A percentile compares a stretch with the other conserved stretches of the same genome.
phyloP scores from a whole-genome alignment of 2,888 invertebrate species.

The Chymomyza procnemis region DNA sequence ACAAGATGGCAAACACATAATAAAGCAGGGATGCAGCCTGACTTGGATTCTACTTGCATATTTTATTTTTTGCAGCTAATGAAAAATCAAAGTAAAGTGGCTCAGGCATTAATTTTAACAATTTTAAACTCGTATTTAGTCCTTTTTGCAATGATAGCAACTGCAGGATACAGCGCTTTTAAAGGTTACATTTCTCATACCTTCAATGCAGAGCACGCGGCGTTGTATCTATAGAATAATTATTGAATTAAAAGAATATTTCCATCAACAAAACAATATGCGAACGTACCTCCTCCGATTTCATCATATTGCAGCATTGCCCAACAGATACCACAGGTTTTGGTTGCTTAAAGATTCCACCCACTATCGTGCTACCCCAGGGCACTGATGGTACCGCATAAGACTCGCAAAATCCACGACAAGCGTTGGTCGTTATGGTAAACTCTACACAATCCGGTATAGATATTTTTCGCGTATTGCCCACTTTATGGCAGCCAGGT shows the following conservation, averaged over 20 bases:
- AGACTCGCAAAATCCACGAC: conserved; percentile 91
- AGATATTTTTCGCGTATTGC: conserved; percentile 88
- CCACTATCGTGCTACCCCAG: conserved; percentile 39
- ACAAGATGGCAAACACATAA: conserved; percentile 80
- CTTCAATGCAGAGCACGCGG: conserved; percentile 88
- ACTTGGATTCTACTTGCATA: not conserved
- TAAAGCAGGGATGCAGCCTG: conserved; percentile 18
- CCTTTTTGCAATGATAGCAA: conserved; percentile 91
- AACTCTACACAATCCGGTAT: conserved; percentile 92
- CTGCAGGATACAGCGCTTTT: conserved; percentile 90
- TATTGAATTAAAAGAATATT: not conserved
- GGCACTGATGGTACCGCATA: conserved; percentile 88
- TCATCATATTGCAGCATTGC: conserved; percentile 94
- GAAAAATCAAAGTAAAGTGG: conserved; percentile 28
- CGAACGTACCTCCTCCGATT: conserved; percentile 87
- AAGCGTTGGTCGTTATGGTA: conserved; percentile 91
- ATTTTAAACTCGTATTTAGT: conserved; percentile 49
- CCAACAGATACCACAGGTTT: conserved; percentile 88
- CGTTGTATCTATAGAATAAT: conserved; percentile 82
- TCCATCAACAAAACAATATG: not conserved
- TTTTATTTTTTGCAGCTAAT: conserved; percentile 14
- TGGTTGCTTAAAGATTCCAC: conserved; percentile 77
- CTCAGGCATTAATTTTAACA: conserved; percentile 38
- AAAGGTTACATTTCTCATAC: conserved; percentile 87
- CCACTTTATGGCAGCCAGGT: conserved; percentile 89